A percentile compares a stretch with the other conserved stretches of the same genome.
These are phyloP conservation scores for Marmota flaviventris DNA, from an alignment of 2,113 vertebrate genomes.

Conservation along the genomic window DNA sequence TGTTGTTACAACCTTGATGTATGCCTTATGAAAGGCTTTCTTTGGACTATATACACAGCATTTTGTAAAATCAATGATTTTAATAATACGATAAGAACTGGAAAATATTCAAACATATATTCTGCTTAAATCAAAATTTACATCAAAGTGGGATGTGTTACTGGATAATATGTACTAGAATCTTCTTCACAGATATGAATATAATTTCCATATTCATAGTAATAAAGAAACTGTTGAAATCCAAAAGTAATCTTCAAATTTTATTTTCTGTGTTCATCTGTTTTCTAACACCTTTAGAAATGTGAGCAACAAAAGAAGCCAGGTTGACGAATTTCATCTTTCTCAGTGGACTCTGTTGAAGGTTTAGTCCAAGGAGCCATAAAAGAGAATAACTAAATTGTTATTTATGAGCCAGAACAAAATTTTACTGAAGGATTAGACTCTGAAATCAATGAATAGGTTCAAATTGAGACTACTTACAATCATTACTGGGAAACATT, in stretches of 20 bases:
- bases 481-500: background rate
- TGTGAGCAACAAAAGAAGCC: background rate
- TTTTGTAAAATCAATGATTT: slow-evolving; percentile 51
- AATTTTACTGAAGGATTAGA: background rate
- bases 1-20: background rate
- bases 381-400: background rate
- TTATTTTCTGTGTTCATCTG: background rate
- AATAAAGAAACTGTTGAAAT: background rate
- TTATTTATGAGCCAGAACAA: background rate
- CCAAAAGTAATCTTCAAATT: background rate
- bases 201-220: background rate
- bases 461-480: background rate
- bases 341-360: background rate
- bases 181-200: background rate
- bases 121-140: slow-evolving; percentile 17
- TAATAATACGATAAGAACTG: slow-evolving; percentile 28
- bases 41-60: slow-evolving; percentile 42
- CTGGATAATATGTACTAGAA: background rate
- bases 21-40: slow-evolving; percentile 41
- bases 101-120: background rate
- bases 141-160: background rate
- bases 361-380: background rate
- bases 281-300: background rate
- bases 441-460: background rate
- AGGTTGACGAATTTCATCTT: background rate